Conservation (phyloP, 2,113 vertebrate genomes). For the Platichthys stellatus region DNA sequence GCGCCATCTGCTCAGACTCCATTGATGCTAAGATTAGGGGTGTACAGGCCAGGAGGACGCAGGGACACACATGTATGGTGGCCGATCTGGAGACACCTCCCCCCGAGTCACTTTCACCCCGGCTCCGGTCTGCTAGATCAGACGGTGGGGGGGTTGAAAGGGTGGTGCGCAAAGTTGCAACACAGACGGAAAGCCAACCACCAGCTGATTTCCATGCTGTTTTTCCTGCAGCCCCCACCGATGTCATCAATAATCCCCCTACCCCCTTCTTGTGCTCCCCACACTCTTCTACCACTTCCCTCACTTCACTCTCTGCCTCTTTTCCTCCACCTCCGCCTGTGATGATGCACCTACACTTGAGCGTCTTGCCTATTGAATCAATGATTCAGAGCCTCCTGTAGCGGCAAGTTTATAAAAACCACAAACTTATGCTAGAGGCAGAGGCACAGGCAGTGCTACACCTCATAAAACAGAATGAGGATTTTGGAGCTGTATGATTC, state of each 20-base stretch:
- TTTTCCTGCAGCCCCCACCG: conserved; percentile 23
- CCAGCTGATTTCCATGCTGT: conserved; percentile 55
- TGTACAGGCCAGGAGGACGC: conserved; percentile 49
- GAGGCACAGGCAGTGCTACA: conserved; percentile 10
- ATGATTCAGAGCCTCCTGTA: conserved; percentile 49
- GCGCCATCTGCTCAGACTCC: conserved; percentile 72
- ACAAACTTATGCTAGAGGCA: conserved; percentile 13
- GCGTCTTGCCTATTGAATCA: conserved; percentile 32
- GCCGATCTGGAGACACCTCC: conserved; percentile 25
- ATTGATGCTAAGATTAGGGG: conserved; percentile 61
- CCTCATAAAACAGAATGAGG: conserved; percentile 57
- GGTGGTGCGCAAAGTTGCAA: not conserved
- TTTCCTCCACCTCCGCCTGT: conserved; percentile 12
- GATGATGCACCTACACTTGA: conserved; percentile 6
- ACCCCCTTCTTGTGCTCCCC: not conserved
- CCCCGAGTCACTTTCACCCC: conserved; percentile 11
- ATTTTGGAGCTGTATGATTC: conserved; percentile 40
- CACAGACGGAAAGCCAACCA: conserved; percentile 18
- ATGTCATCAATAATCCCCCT: conserved; percentile 44
- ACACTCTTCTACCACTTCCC: not conserved
- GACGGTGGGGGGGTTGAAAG: conserved; percentile 40
- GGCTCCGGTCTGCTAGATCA: conserved; percentile 8
- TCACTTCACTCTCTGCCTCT: conserved; percentile 14
- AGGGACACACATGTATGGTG: conserved; percentile 47
- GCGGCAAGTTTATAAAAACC: conserved; percentile 37